A percentile compares a stretch with the other conserved stretches of the same genome.
Conservation (phyloP, 2,113 vertebrate genomes). For the Dicerorhinus sumatrensis region DNA sequence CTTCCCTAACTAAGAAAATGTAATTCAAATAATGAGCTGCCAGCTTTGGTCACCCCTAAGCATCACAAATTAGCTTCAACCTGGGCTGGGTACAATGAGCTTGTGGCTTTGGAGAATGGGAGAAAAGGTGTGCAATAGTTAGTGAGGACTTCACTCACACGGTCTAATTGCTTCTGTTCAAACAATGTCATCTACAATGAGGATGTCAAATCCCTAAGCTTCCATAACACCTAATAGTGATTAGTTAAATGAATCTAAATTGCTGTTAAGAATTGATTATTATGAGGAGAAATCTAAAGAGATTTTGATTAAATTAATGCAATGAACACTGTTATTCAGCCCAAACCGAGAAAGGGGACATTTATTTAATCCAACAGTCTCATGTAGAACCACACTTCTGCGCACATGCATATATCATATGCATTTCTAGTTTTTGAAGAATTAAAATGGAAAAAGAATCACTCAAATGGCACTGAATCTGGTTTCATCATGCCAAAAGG, state of each 20-base stretch:
- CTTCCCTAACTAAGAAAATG: slow-evolving; percentile 29
- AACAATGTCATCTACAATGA: slow-evolving; percentile 47
- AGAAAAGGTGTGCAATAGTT: neutral
- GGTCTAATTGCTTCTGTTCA: slow-evolving; percentile 36
- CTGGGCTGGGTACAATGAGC: neutral
- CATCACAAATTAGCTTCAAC: slow-evolving; percentile 40
- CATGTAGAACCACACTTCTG: neutral
- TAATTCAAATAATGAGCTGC: slow-evolving; percentile 41
- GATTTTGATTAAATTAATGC: slow-evolving; percentile 56
- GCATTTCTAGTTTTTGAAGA: neutral
- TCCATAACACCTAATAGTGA: neutral
- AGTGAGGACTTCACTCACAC: neutral
- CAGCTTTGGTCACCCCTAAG: neutral
- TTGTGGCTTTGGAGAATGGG: slow-evolving; percentile 27
- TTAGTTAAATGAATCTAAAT: slow-evolving; percentile 68
- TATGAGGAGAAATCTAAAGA: slow-evolving; percentile 39
- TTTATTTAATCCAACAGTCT: neutral
- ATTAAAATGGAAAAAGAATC: slow-evolving; percentile 33
- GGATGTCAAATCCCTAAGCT: neutral
- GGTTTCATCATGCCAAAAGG: neutral
- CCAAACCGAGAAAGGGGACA: neutral
- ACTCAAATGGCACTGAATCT: neutral
- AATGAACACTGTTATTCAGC: slow-evolving; percentile 44
- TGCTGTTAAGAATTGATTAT: slow-evolving; percentile 53
- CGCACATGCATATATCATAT: neutral